Percentiles rank a stretch among this genome's conserved stretches.
phyloP scores from a whole-genome alignment of 1,140 invertebrate species.

The Microvelia longipes region DNA sequence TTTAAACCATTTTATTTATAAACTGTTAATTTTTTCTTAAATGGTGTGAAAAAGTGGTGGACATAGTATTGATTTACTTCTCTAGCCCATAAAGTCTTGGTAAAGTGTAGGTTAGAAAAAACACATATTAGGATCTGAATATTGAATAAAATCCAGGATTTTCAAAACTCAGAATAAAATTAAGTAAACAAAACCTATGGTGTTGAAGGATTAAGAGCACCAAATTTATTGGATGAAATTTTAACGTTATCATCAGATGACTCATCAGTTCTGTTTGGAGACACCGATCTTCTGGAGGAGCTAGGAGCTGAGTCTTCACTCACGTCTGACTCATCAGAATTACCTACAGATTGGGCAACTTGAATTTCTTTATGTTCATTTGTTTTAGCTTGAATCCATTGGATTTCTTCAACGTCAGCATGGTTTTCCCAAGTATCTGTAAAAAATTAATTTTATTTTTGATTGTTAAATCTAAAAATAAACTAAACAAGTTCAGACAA shows the following conservation, averaged over 20 bases:
- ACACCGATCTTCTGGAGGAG: not conserved
- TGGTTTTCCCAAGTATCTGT: constrained; percentile 39
- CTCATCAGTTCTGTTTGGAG: not conserved
- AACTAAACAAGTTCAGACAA: too few relatives aligned
- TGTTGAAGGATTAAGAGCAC: not conserved
- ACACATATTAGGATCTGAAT: too few relatives aligned
- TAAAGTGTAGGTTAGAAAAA: too few relatives aligned
- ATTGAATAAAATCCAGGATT: too few relatives aligned
- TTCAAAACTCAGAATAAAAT: too few relatives aligned
- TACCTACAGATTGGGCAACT: not conserved
- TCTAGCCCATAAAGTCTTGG: too few relatives aligned
- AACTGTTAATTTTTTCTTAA: too few relatives aligned
- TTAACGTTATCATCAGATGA: not conserved
- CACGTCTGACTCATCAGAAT: not conserved
- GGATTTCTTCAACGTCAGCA: constrained; percentile 39
- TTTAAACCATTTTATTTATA: too few relatives aligned
- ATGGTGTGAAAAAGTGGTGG: too few relatives aligned
- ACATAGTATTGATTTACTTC: too few relatives aligned
- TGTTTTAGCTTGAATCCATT: constrained; percentile 43
- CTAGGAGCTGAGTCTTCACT: not conserved
- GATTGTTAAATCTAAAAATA: not conserved
- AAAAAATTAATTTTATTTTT: constrained; percentile 12
- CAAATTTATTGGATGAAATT: not conserved
- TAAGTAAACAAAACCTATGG: too few relatives aligned
- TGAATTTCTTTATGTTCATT: constrained; percentile 24